Percentiles rank a stretch among this genome's conserved stretches.
Evolutionary conservation across 2,113 vertebrate species (phyloP).

Genomic region (Bucco capensis): DNA sequence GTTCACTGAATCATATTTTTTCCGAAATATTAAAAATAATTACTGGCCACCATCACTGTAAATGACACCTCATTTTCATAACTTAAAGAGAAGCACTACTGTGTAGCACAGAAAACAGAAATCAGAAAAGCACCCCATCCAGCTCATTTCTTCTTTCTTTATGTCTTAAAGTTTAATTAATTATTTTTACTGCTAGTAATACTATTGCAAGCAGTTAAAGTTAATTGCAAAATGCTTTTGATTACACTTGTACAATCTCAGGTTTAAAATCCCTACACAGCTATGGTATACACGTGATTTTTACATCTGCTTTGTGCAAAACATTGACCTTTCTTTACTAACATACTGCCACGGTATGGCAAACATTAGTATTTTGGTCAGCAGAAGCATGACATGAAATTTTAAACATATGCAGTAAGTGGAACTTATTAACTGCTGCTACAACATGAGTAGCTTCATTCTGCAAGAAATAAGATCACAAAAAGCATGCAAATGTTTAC

Average conservation of each 20-base stretch:
- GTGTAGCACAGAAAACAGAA: neutral
- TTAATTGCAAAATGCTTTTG: neutral
- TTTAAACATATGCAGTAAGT: neutral
- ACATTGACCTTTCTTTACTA: neutral
- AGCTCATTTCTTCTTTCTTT: neutral
- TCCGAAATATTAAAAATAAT: neutral
- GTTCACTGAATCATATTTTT: neutral
- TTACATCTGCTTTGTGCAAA: neutral
- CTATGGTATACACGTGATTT: neutral
- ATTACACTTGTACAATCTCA: neutral
- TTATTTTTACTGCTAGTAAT: neutral
- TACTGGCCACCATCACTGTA: neutral
- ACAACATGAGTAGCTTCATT: neutral
- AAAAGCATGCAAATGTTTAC: neutral
- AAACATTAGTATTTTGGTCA: neutral
- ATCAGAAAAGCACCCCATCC: neutral
- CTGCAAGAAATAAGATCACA: neutral
- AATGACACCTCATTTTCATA: neutral
- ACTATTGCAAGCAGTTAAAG: neutral
- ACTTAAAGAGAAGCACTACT: neutral
- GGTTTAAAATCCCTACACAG: neutral
- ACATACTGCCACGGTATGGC: fast-evolving
- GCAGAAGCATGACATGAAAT: neutral
- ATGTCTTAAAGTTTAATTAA: neutral
- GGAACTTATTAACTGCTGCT: neutral